Evolutionary conservation across 1,140 invertebrate species (phyloP), one percentile per base, ranked within the genome.

Genomic region (Drosophila equinoxialis): DNA sequence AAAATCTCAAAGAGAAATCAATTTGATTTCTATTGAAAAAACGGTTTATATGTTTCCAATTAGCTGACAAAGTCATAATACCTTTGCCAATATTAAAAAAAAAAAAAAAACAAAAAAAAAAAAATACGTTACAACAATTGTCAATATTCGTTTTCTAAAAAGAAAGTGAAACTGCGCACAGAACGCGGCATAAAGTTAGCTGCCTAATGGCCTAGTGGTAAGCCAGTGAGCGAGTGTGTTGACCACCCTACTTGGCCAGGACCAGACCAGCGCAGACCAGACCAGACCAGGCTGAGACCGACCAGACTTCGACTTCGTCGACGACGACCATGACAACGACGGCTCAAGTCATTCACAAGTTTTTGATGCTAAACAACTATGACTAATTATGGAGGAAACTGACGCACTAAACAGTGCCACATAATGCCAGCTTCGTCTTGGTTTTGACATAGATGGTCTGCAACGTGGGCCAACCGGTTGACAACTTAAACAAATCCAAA

Each of bases 301-400:
- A 62, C 61, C 41, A 62, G 39, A 45, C 61, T 41, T 8, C 13
- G 23, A 42, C 30, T 30, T 30, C 30, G 30, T 30, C 41, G 37
- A 14, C 35, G 65, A 23, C 23, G 45, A 33, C 30, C 30, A 30
- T 30, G 10, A 5, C 37, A 8, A 69, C 60, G 58, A 68, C 71
- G 62, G 64, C 64, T 67, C 76, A 57, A 82, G 77, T 84, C 85
- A 89, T 89, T 87, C 84, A 89, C 84, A 89, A 84, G 64, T 81
- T 81, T 58, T 77, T 89, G 81, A 89, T 84, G 84, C 84, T 89
- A 89, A 89, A 84, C 84, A 89, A 84, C 89, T 89, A 89, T 89
- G 84, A 89, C 84, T 89, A 89, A 89, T 89, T 89, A 89, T 89
- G 84, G 84, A 89, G 84, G 84, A 89, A 51, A 89, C 84, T 87